Conservation (phyloP, 2,113 vertebrate genomes). For the Semnornis frantzii region DNA sequence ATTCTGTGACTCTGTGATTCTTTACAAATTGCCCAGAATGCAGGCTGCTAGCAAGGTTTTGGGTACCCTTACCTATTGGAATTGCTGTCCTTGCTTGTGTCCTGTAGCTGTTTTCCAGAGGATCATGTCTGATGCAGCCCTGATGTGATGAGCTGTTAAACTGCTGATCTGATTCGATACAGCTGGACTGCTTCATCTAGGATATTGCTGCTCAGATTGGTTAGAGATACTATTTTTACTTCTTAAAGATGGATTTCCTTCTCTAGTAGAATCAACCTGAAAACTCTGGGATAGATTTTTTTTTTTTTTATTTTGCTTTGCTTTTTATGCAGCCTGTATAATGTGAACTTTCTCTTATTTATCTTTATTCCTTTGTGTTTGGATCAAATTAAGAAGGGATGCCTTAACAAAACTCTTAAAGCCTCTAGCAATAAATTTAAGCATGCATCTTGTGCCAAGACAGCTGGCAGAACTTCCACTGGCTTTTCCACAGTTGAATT, state of each 20-base stretch:
- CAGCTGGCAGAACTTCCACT: background rate
- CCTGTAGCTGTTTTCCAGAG: background rate
- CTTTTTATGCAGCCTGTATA: background rate
- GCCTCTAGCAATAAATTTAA: background rate
- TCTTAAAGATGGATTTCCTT: background rate
- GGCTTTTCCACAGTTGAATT: background rate
- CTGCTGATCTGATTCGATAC: background rate
- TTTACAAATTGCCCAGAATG: no score
- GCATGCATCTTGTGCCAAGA: background rate
- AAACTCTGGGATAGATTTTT: background rate
- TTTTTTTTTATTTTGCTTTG: background rate
- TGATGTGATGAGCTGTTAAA: background rate
- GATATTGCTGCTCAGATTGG: background rate
- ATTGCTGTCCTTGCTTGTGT: background rate
- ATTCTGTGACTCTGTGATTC: no score
- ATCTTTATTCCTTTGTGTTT: background rate
- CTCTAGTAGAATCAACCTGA: background rate
- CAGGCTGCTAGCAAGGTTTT: background rate
- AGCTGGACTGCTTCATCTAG: background rate
- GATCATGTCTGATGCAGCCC: background rate
- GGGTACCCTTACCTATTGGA: accelerated
- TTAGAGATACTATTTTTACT: background rate
- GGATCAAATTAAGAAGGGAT: background rate
- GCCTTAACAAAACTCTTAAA: background rate
- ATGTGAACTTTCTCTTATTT: background rate